These are phyloP conservation scores for Falcaria lacertinaria DNA, from an alignment of 2,888 invertebrate genomes.

Conservation along the genomic window DNA sequence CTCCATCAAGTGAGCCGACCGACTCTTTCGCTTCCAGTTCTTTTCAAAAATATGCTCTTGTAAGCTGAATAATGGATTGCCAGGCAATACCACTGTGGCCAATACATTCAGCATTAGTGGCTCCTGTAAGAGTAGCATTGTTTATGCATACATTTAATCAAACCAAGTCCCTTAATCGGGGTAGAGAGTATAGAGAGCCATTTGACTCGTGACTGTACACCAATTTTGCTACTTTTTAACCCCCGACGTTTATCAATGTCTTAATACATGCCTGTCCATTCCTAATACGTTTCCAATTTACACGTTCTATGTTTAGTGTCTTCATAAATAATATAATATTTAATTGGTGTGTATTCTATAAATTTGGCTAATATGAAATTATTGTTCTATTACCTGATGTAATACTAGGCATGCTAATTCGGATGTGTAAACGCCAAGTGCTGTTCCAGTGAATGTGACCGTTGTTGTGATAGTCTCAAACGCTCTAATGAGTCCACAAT, in stretches of 20 bases:
- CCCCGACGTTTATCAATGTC: no score
- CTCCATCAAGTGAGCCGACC: slow-evolving; percentile 60
- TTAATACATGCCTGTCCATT: no score
- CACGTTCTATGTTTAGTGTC: no score
- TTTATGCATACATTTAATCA: not conserved
- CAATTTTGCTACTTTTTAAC: no score
- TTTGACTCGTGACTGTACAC: no score
- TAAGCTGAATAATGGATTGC: slow-evolving; percentile 46
- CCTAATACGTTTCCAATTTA: no score
- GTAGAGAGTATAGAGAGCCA: no score
- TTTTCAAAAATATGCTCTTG: slow-evolving; percentile 55
- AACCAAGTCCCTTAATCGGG: no score
- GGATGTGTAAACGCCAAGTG: slow-evolving; percentile 59
- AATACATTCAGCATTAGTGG: slow-evolving; percentile 56
- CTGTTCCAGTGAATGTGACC: slow-evolving; percentile 53
- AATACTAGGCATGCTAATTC: slow-evolving; percentile 66
- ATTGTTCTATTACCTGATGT: slow-evolving; percentile 73
- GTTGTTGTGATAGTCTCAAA: slow-evolving; percentile 56
- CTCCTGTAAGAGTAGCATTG: slow-evolving; percentile 38
- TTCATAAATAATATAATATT: no score
- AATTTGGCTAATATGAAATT: no score
- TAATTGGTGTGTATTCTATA: no score
- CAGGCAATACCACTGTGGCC: slow-evolving; percentile 53
- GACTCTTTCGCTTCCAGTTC: slow-evolving; percentile 46
- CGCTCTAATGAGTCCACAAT: slow-evolving; percentile 66